Evolutionary conservation across 2,113 vertebrate species (phyloP).

Genomic region (Butorides virescens): DNA sequence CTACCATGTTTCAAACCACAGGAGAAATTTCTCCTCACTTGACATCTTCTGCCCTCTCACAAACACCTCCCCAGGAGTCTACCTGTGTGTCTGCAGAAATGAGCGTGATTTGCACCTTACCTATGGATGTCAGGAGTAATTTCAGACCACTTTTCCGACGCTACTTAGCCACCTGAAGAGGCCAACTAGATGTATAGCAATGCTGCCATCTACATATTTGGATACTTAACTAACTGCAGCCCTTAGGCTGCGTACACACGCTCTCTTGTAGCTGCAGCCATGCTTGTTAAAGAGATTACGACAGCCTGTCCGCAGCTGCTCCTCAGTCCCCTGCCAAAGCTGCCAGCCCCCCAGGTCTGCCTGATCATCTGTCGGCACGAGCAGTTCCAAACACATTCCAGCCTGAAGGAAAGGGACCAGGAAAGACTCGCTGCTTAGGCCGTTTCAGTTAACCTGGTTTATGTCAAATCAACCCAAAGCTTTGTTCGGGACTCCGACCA

Average conservation of each 20-base stretch:
- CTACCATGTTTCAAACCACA: neutral
- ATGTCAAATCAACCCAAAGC: neutral
- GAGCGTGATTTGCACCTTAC: neutral
- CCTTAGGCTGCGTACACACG: neutral
- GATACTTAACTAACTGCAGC: neutral
- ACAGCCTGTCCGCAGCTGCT: slow-evolving; percentile 1
- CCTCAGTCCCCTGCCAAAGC: neutral
- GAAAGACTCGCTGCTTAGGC: neutral
- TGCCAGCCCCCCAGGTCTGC: neutral
- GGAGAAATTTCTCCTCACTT: neutral
- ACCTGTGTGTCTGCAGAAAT: neutral
- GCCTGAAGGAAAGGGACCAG: neutral
- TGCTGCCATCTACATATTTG: neutral
- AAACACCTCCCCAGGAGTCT: neutral
- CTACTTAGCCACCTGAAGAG: neutral
- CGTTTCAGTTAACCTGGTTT: neutral
- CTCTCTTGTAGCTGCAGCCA: neutral
- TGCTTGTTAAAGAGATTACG: neutral
- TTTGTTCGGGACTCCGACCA: neutral
- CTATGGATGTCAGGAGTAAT: neutral
- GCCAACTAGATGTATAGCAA: neutral
- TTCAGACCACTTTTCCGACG: neutral
- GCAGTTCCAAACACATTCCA: neutral
- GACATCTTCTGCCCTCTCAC: neutral
- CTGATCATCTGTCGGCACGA: neutral